These are phyloP conservation scores for Pegoplata infirma DNA, from an alignment of 2,888 invertebrate genomes.

Conservation along the genomic window DNA sequence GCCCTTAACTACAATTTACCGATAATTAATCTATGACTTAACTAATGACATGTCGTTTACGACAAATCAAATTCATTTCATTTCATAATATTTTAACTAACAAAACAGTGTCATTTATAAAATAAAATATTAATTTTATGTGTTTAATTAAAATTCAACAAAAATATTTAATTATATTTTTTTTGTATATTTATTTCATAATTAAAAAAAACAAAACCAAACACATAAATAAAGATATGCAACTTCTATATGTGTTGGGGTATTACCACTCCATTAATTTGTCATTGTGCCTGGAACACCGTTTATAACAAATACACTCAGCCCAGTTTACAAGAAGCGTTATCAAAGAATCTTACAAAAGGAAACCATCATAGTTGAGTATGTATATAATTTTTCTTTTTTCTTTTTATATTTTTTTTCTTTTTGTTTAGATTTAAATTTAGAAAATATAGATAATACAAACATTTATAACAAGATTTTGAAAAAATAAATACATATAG, in stretches of 20 bases:
- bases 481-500: too few relatives aligned
- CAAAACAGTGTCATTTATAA: background rate
- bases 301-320: conserved; percentile 54
- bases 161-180: conserved; percentile 32
- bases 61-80: background rate
- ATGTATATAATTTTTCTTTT: conserved; percentile 38
- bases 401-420: background rate
- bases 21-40: background rate
- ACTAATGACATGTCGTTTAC: too few relatives aligned
- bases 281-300: conserved; percentile 53
- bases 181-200: conserved; percentile 38
- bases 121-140: background rate
- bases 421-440: too few relatives aligned
- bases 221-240: conserved; percentile 50
- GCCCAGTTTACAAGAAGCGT: conserved; percentile 51
- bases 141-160: background rate
- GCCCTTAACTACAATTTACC: background rate
- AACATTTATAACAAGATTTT: too few relatives aligned
- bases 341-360: conserved; percentile 49
- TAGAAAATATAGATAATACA: too few relatives aligned
- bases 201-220: conserved; percentile 7
- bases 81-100: background rate
- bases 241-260: conserved; percentile 55
- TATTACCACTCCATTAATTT: conserved; percentile 48
- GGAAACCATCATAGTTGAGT: conserved; percentile 58